phyloP scores from a whole-genome alignment of 2,888 invertebrate species.

The Pristionchus maxplancki region DNA sequence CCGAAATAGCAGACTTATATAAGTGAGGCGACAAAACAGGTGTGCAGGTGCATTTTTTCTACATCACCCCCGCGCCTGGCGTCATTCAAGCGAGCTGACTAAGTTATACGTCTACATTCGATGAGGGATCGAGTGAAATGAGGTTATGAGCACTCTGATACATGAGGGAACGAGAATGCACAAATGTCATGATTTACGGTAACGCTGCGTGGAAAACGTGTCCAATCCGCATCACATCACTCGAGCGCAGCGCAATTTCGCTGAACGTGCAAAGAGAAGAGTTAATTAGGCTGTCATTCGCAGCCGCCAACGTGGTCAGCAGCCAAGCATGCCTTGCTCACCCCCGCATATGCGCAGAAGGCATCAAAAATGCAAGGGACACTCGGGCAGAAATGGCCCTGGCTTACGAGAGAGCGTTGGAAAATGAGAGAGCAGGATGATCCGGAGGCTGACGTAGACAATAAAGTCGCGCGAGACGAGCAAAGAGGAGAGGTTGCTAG shows the following conservation, averaged over 20 bases:
- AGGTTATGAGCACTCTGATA: no score
- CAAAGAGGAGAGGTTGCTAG: no score
- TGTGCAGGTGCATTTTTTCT: neutral
- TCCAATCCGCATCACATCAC: neutral
- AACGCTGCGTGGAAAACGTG: no score
- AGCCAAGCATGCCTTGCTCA: neutral
- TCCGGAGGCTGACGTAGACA: neutral
- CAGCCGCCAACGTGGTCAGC: neutral
- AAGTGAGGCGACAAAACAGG: neutral
- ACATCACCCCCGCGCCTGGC: neutral
- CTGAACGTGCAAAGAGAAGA: neutral
- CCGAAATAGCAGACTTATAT: neutral
- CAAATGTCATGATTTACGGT: no score
- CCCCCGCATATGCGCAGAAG: neutral
- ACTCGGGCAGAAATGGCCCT: neutral
- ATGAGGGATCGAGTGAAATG: no score
- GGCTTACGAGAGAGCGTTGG: no score
- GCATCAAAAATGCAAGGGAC: slow-evolving; percentile 15
- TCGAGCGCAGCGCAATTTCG: neutral
- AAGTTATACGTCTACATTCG: no score
- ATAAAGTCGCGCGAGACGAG: neutral
- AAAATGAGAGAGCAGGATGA: no score
- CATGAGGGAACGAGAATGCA: no score
- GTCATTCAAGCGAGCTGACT: no score
- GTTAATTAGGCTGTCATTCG: neutral